Conservation (phyloP, 1,140 invertebrate genomes). For the Drosophila lacertosa region DNA sequence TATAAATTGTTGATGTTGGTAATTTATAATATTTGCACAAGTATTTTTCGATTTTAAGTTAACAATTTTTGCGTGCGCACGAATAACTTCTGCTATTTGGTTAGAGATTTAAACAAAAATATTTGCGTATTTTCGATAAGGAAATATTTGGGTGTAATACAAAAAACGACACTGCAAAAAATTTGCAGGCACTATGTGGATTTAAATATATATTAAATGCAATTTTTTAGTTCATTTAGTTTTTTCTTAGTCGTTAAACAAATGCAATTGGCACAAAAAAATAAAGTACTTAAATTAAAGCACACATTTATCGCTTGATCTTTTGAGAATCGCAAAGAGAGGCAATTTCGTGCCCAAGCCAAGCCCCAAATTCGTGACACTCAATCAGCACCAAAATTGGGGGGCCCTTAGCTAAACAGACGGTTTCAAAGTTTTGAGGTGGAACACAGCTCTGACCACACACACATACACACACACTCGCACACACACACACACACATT, state of each 20-base stretch:
- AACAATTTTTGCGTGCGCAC: background rate
- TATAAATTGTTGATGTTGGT: conserved; percentile 63
- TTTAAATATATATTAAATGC: background rate
- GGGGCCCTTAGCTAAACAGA: conserved; percentile 28
- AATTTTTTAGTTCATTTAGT: background rate
- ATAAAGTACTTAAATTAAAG: conserved; percentile 11
- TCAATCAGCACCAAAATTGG: conserved; percentile 19
- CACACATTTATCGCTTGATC: conserved; percentile 1
- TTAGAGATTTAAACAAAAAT: background rate
- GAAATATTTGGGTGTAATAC: background rate
- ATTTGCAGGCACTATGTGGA: background rate
- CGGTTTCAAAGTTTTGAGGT: conserved; percentile 32
- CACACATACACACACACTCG: conserved; percentile 11
- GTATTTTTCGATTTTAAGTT: conserved; percentile 34
- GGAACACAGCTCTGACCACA: conserved; percentile 24
- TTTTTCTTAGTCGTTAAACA: background rate
- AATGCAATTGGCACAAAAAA: background rate
- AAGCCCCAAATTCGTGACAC: conserved; percentile 19
- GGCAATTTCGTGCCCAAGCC: conserved; percentile 12
- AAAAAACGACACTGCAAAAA: background rate
- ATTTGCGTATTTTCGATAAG: background rate
- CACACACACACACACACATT: conserved; percentile 21
- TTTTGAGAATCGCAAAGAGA: conserved; percentile 13
- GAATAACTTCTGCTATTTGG: background rate
- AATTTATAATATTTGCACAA: conserved; percentile 65